A percentile compares a stretch with the other conserved stretches of the same genome.
Evolutionary conservation across 2,113 vertebrate species (phyloP).

Genomic region (Microcebus murinus): DNA sequence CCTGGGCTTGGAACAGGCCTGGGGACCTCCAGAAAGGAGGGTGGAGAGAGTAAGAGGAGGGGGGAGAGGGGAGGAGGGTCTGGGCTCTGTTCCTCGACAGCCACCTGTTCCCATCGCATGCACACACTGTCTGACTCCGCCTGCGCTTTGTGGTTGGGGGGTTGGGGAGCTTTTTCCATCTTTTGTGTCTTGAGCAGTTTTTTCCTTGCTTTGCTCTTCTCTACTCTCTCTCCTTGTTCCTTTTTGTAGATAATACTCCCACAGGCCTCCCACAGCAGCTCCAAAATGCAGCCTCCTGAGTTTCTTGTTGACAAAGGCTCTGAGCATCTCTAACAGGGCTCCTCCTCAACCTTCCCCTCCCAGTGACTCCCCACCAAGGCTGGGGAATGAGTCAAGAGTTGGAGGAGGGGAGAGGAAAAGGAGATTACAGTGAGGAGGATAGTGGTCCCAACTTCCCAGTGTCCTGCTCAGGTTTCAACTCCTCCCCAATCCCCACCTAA

Average conservation of each 20-base stretch:
- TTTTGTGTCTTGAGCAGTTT: conserved; percentile 66
- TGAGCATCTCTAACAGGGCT: conserved; percentile 58
- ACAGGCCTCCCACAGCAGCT: conserved; percentile 72
- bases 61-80: neutral
- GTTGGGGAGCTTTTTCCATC: conserved; percentile 35
- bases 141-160: conserved; percentile 34
- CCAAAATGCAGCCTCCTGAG: conserved; percentile 70
- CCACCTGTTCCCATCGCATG: conserved; percentile 69
- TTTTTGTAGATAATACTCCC: conserved; percentile 80
- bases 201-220: conserved; percentile 45
- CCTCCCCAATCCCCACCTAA: neutral
- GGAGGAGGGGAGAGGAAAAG: neutral
- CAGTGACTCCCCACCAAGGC: neutral
- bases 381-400: neutral
- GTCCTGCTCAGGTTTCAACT: neutral
- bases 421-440: neutral
- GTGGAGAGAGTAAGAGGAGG: neutral
- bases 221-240: conserved; percentile 72
- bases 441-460: neutral
- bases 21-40: neutral
- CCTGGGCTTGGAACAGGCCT: neutral
- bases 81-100: conserved; percentile 69
- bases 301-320: conserved; percentile 77
- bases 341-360: conserved; percentile 45
- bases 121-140: conserved; percentile 25